Evolutionary conservation across 1,140 invertebrate species (phyloP).

Genomic region (Centruroides vittatus): DNA sequence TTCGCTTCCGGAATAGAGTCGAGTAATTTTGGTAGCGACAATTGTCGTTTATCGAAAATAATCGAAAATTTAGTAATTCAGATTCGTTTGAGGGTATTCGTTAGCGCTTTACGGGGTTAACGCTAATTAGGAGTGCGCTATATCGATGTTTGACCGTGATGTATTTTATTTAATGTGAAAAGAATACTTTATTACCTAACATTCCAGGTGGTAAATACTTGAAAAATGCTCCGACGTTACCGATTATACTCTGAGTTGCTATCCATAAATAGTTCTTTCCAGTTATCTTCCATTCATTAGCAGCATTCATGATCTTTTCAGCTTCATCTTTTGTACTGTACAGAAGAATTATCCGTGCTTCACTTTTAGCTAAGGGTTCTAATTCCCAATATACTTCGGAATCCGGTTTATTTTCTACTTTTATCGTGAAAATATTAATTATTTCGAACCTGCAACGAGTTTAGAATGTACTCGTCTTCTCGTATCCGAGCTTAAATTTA

Average conservation of each 20-base stretch:
- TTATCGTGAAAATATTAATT: slow-evolving; percentile 16
- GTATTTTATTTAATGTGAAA: neutral
- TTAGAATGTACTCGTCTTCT: too few relatives aligned
- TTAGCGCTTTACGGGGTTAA: neutral
- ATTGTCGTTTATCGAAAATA: too few relatives aligned
- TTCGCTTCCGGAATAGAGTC: too few relatives aligned
- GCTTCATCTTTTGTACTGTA: slow-evolving; percentile 82
- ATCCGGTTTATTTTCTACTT: slow-evolving; percentile 3
- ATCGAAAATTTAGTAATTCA: too few relatives aligned
- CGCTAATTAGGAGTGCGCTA: neutral
- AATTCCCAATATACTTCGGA: slow-evolving; percentile 11
- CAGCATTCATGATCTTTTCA: slow-evolving; percentile 60
- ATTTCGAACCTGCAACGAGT: slow-evolving; percentile 11
- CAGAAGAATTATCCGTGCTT: slow-evolving; percentile 82
- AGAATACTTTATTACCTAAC: slow-evolving; percentile 53
- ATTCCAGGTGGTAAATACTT: slow-evolving; percentile 80
- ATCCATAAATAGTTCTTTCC: slow-evolving; percentile 95
- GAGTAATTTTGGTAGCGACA: too few relatives aligned
- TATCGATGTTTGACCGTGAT: neutral
- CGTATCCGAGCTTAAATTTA: too few relatives aligned
- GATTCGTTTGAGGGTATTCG: too few relatives aligned
- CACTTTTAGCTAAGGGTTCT: slow-evolving; percentile 62
- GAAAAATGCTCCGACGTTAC: slow-evolving; percentile 42
- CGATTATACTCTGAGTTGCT: slow-evolving; percentile 86
- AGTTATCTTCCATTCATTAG: slow-evolving; percentile 67